A percentile compares a stretch with the other conserved stretches of the same genome.
Conservation (phyloP, 2,113 vertebrate genomes). For the Uria lomvia region DNA sequence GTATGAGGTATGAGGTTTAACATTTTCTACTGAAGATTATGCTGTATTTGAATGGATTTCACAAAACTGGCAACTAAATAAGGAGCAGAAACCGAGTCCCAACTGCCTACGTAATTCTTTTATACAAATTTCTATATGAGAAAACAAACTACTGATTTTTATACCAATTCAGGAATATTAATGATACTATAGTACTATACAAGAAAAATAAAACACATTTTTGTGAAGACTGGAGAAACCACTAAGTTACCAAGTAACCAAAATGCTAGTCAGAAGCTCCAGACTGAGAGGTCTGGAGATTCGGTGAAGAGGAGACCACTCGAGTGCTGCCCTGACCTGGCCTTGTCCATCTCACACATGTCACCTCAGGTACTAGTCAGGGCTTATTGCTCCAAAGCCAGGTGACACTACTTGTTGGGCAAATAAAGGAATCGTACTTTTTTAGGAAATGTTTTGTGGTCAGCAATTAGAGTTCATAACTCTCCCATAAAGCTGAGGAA, state of each 20-base stretch:
- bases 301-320: neutral
- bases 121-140: neutral
- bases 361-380: neutral
- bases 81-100: conserved; percentile 31
- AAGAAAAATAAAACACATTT: neutral
- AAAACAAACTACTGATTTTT: neutral
- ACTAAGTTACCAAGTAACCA: neutral
- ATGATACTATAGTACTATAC: neutral
- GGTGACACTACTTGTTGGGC: neutral
- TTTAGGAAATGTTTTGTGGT: neutral
- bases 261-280: neutral
- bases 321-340: neutral
- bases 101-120: neutral
- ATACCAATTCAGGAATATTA: neutral
- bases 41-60: conserved; percentile 10
- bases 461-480: neutral
- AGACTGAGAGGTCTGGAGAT: neutral
- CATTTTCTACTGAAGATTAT: neutral
- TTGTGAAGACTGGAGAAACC: neutral
- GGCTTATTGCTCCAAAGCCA: neutral
- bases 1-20: neutral
- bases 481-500: neutral
- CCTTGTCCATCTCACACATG: neutral
- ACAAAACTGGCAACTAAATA: conserved; percentile 9
- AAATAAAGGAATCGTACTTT: neutral